Percentiles rank a stretch among this genome's conserved stretches.
Evolutionary conservation across 2,113 vertebrate species (phyloP).

Genomic region (Microtus ochrogaster): DNA sequence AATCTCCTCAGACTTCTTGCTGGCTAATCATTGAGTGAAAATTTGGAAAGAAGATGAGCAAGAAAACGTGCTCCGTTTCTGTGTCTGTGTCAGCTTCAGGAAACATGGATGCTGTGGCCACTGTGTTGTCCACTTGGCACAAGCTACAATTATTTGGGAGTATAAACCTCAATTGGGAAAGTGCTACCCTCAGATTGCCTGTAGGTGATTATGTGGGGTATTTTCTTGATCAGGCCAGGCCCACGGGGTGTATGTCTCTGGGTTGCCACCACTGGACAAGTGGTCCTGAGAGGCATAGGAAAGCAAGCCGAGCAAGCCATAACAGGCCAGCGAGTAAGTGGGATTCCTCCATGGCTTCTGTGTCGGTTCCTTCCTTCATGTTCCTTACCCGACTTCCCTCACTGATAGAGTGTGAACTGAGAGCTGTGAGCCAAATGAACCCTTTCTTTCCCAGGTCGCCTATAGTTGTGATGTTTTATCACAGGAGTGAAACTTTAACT

Average conservation of each 20-base stretch:
- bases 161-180: not conserved
- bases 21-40: not conserved
- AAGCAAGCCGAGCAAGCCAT: not conserved
- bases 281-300: not conserved
- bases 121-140: not conserved
- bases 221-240: not conserved
- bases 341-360: not conserved
- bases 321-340: not conserved
- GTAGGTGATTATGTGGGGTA: too few relatives aligned
- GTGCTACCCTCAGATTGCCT: not conserved
- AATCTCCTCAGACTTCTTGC: not conserved
- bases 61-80: not conserved
- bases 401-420: not conserved
- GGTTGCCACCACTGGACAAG: not conserved
- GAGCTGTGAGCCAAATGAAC: not conserved
- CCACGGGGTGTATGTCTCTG: not conserved
- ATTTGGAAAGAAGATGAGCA: not conserved
- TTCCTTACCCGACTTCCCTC: not conserved
- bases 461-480: not conserved
- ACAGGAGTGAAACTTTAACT: not conserved
- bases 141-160: not conserved
- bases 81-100: not conserved
- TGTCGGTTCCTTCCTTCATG: not conserved
- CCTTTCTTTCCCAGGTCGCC: not conserved
- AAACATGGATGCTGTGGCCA: not conserved